Conservation (phyloP, 2,113 vertebrate genomes). For the Oryzias melastigma region DNA sequence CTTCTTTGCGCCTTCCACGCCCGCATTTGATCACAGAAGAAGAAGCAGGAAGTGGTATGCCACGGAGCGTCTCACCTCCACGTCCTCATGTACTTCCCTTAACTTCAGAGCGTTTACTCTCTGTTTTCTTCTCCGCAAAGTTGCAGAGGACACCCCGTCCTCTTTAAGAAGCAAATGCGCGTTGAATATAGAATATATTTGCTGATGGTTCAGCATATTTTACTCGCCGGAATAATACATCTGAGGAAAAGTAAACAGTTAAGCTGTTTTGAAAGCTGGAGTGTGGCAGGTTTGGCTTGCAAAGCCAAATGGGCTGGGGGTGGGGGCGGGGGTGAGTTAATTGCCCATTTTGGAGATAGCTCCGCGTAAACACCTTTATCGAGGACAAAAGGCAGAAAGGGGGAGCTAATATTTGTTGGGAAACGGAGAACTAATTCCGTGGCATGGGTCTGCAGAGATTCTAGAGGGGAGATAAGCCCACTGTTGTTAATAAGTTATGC, state of each 20-base stretch:
- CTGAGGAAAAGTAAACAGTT: slow-evolving; percentile 58
- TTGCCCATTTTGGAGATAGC: slow-evolving; percentile 61
- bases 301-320: slow-evolving; percentile 36
- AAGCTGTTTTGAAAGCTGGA: slow-evolving; percentile 52
- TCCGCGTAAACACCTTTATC: slow-evolving; percentile 66
- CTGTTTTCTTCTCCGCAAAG: slow-evolving; percentile 54
- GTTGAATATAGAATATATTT: slow-evolving; percentile 62
- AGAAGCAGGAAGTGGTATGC: slow-evolving; percentile 34
- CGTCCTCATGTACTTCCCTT: slow-evolving; percentile 26
- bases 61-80: slow-evolving; percentile 36
- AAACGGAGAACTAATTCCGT: slow-evolving; percentile 68
- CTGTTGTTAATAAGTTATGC: slow-evolving; percentile 66
- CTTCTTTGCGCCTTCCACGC: background rate
- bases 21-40: slow-evolving; percentile 38
- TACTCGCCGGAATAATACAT: slow-evolving; percentile 50
- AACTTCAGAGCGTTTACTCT: slow-evolving; percentile 59
- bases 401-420: slow-evolving; percentile 70
- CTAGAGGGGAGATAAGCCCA: slow-evolving; percentile 53
- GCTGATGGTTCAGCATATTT: slow-evolving; percentile 58
- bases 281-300: slow-evolving; percentile 59
- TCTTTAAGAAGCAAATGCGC: slow-evolving; percentile 50
- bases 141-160: slow-evolving; percentile 62
- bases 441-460: slow-evolving; percentile 65
- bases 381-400: slow-evolving; percentile 57
- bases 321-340: slow-evolving; percentile 40